These are phyloP conservation scores for Pantherophis alleghaniensis DNA, from an alignment of 2,797 vertebrate species.

Conservation along the genomic window DNA sequence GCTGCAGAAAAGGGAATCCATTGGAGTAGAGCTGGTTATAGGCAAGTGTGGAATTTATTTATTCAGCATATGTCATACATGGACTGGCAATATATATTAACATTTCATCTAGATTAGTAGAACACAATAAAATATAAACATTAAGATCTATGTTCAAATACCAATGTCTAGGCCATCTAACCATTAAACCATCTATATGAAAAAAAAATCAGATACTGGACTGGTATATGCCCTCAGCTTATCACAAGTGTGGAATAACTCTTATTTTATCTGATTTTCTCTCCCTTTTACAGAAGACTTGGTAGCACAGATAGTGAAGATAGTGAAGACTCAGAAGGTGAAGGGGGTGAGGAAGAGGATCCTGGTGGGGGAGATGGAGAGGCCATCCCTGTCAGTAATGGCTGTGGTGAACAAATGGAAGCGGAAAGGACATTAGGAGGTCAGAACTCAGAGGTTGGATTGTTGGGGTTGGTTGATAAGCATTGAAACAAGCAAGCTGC, in stretches of 20 bases:
- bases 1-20: not conserved
- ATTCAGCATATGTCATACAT: too few species aligned
- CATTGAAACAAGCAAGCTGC: not conserved
- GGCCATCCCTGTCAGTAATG: conserved; percentile 10
- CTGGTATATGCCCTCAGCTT: too few species aligned
- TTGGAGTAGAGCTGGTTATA: too few species aligned
- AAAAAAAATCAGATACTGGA: too few species aligned
- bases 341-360: conserved; percentile 40
- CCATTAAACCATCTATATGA: too few species aligned
- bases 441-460: not conserved
- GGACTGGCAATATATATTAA: too few species aligned
- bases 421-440: conserved; percentile 23
- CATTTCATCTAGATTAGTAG: too few species aligned
- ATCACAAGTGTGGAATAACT: not conserved
- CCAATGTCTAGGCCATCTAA: too few species aligned
- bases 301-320: conserved; percentile 73
- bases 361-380: conserved; percentile 44
- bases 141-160: too few species aligned
- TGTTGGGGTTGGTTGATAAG: not conserved
- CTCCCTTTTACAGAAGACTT: conserved; percentile 55
- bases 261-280: not conserved
- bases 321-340: conserved; percentile 59
- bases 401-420: conserved; percentile 15
- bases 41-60: not conserved
- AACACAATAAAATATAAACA: too few species aligned